These are phyloP conservation scores for Galagoides demidoff DNA, from an alignment of 2,797 vertebrate species.

Conservation along the genomic window DNA sequence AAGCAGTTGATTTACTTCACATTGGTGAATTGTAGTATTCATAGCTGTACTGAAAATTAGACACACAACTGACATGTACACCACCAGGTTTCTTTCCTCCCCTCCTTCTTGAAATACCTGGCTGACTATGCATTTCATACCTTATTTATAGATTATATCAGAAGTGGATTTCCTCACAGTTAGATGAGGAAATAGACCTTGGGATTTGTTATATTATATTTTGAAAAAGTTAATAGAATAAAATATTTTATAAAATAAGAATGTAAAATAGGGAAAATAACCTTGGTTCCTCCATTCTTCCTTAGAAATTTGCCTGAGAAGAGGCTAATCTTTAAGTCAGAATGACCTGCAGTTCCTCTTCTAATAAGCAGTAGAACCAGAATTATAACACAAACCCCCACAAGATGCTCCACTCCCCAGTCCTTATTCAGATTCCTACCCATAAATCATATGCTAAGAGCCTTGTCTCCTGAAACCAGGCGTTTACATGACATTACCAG, in stretches of 20 bases:
- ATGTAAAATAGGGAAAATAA: slow-evolving; percentile 41
- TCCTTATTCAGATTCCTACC: not conserved
- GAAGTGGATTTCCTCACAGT: not conserved
- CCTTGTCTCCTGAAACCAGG: not conserved
- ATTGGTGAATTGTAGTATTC: not conserved
- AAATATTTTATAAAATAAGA: slow-evolving; percentile 29
- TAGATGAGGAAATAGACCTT: not conserved
- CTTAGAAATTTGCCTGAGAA: slow-evolving; percentile 22
- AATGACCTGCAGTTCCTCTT: not conserved
- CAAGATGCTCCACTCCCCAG: too few relatives aligned
- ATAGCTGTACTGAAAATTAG: not conserved
- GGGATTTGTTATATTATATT: slow-evolving; percentile 23
- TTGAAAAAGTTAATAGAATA: slow-evolving; percentile 34
- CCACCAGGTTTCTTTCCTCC: not conserved
- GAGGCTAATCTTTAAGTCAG: slow-evolving; percentile 1
- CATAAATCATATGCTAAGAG: not conserved
- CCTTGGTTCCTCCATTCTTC: not conserved
- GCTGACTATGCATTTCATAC: not conserved
- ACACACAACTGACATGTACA: not conserved
- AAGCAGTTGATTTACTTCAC: not conserved
- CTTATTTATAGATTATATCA: not conserved
- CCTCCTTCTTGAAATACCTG: not conserved
- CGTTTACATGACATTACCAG: not conserved
- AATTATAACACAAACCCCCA: not conserved
- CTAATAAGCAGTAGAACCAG: not conserved